Conservation (phyloP, 2,797 vertebrate species). For the Rhinogobio ventralis region DNA sequence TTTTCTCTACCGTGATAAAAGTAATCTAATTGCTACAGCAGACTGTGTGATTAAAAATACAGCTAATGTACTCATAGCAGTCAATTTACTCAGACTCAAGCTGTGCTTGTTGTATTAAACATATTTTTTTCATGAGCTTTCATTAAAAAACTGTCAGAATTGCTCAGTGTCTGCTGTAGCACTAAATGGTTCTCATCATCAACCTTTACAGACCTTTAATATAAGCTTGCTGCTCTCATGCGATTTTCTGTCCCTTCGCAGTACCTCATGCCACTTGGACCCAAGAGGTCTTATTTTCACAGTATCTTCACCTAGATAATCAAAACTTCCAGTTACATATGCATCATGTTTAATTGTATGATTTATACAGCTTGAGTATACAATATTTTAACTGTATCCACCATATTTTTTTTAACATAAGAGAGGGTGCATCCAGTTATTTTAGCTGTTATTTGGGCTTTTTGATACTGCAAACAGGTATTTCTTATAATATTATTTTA, state of each 20-base stretch:
- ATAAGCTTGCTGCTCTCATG: not conserved
- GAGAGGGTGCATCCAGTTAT: not conserved
- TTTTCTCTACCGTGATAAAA: slow-evolving; percentile 6
- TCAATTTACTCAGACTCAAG: slow-evolving; percentile 60
- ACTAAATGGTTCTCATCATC: slow-evolving; percentile 5
- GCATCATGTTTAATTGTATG: not conserved
- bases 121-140: slow-evolving; percentile 55
- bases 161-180: slow-evolving; percentile 35
- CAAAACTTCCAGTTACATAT: not conserved
- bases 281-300: not conserved
- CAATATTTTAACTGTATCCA: not conserved
- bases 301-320: not conserved
- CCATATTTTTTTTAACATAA: not conserved
- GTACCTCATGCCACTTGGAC: not conserved
- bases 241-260: not conserved
- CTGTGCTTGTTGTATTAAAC: slow-evolving; percentile 42
- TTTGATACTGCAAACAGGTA: not conserved
- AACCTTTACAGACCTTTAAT: slow-evolving; percentile 51
- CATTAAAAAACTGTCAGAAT: slow-evolving; percentile 57
- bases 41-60: slow-evolving; percentile 49
- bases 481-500: not conserved
- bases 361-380: not conserved
- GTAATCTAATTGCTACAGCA: slow-evolving; percentile 43
- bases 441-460: not conserved
- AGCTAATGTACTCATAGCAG: slow-evolving; percentile 47